These are phyloP conservation scores for Hyalella azteca DNA, from an alignment of 2,888 invertebrate species.

Conservation along the genomic window DNA sequence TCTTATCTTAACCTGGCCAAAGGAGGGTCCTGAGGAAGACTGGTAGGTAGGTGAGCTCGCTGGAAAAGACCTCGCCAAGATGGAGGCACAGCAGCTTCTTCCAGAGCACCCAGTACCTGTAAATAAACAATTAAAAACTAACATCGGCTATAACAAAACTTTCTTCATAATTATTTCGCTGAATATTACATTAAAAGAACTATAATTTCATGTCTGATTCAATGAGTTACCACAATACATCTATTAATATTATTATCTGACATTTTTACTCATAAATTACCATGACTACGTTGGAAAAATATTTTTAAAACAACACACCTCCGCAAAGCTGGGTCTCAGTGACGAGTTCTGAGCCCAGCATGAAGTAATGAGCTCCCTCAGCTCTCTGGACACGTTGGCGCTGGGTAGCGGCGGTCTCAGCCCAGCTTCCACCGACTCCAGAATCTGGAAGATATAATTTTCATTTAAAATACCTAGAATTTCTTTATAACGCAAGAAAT, in stretches of 20 bases:
- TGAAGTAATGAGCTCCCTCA: slow-evolving; percentile 53
- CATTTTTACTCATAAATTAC: no score
- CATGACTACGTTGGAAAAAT: no score
- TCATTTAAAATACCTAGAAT: no score
- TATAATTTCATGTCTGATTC: no score
- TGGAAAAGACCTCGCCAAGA: slow-evolving; percentile 54
- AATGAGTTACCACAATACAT: no score
- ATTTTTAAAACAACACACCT: no score
- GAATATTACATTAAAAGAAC: no score
- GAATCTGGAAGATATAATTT: slow-evolving; percentile 45
- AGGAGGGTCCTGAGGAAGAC: slow-evolving; percentile 45
- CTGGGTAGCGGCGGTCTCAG: slow-evolving; percentile 50
- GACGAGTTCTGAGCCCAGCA: slow-evolving; percentile 58
- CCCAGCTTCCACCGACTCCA: slow-evolving; percentile 53
- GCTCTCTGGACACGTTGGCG: slow-evolving; percentile 48
- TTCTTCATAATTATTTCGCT: no score
- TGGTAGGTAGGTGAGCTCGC: slow-evolving; percentile 45
- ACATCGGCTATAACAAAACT: no score
- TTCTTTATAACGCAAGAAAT: no score
- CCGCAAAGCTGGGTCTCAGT: slow-evolving; percentile 54
- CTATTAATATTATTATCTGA: no score
- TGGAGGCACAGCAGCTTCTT: slow-evolving; percentile 49
- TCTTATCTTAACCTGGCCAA: slow-evolving; percentile 45
- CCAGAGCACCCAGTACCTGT: slow-evolving; percentile 50
- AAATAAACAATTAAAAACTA: neutral